phyloP scores from a whole-genome alignment of 2,113 vertebrate genomes.

The Corapipo altera region DNA sequence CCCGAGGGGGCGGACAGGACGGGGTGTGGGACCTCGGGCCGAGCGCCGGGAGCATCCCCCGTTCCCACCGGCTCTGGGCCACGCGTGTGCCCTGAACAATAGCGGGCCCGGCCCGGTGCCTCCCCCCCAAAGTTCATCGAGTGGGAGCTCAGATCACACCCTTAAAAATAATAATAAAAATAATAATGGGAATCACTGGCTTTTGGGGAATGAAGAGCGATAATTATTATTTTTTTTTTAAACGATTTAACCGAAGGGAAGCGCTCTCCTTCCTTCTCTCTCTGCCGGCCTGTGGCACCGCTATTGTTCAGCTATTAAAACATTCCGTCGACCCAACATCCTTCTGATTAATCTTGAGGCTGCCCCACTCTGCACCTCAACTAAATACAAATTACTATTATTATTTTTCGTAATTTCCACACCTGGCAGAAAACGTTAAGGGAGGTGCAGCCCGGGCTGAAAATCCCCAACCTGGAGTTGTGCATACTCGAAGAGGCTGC shows the following conservation, averaged over 20 bases:
- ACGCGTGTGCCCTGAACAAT: conserved; percentile 50
- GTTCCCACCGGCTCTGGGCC: not conserved
- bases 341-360: not conserved
- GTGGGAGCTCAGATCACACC: not conserved
- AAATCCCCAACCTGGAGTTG: not conserved
- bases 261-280: not conserved
- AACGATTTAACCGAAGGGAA: not conserved
- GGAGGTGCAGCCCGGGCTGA: not conserved
- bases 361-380: not conserved
- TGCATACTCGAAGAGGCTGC: not conserved
- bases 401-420: not conserved
- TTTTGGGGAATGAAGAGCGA: not conserved
- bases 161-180: not conserved
- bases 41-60: not conserved
- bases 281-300: not conserved
- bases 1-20: not conserved
- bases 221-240: not conserved
- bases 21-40: not conserved
- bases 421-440: not conserved
- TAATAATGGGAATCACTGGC: not conserved
- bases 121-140: not conserved
- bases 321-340: not conserved
- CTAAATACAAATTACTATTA: not conserved
- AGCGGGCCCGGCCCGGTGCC: conserved; percentile 25
- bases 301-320: conserved; percentile 49